phyloP scores from a whole-genome alignment of 2,113 vertebrate genomes.

The Colossoma macropomum region DNA sequence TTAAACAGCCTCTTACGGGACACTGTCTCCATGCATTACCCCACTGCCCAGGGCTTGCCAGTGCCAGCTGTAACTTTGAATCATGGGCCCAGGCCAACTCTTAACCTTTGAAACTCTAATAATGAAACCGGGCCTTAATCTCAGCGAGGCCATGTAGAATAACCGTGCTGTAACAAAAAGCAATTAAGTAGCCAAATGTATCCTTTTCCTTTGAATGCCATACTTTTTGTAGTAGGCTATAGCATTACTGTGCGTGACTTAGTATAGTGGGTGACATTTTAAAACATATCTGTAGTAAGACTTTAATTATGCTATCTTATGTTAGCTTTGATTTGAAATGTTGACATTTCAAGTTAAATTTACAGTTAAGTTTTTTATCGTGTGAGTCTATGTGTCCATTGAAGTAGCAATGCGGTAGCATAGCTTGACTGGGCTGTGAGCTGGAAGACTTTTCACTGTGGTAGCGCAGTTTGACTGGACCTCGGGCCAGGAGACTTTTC shows the following conservation, averaged over 20 bases:
- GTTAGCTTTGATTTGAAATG: too few species aligned
- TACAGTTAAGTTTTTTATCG: too few species aligned
- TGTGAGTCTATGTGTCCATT: too few species aligned
- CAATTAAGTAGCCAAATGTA: background rate
- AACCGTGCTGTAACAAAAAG: background rate
- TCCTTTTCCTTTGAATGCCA: background rate
- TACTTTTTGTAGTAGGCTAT: background rate
- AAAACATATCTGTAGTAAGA: too few species aligned
- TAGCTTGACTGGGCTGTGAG: too few species aligned
- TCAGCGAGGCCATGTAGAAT: background rate
- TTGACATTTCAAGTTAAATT: too few species aligned
- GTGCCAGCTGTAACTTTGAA: slow-evolving; percentile 42
- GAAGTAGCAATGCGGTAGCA: too few species aligned
- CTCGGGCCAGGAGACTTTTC: too few species aligned
- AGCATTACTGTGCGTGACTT: background rate
- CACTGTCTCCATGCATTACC: background rate
- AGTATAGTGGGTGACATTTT: background rate
- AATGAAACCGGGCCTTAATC: slow-evolving; percentile 5
- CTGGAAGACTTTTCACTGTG: too few species aligned
- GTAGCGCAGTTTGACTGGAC: too few species aligned
- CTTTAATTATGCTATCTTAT: too few species aligned
- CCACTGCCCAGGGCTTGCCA: background rate
- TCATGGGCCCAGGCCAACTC: slow-evolving; percentile 16
- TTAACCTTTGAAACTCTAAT: background rate
- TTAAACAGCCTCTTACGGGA: slow-evolving; percentile 35